Conservation (phyloP, 2,888 invertebrate species). For the Sarcophaga subvicina region DNA sequence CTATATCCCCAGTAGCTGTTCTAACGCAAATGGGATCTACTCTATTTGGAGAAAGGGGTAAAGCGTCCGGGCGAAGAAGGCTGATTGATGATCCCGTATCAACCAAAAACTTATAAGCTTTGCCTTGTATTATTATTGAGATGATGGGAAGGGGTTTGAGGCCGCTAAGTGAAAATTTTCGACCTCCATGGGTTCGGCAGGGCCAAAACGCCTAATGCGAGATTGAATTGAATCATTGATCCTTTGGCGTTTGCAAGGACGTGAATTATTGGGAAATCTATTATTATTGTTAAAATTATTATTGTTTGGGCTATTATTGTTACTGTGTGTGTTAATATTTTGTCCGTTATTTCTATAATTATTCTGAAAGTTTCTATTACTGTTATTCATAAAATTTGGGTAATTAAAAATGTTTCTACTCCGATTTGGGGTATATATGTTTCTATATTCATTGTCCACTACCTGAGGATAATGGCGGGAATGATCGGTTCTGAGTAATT, state of each 20-base stretch:
- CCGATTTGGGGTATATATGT: background rate
- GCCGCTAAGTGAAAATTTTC: background rate
- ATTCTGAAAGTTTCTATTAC: background rate
- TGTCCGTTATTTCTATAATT: no score
- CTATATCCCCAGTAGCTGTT: background rate
- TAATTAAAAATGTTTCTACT: no score
- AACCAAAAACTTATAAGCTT: background rate
- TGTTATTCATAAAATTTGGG: no score
- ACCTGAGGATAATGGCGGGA: background rate
- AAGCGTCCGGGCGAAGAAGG: background rate
- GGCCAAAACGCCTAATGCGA: conserved; percentile 6
- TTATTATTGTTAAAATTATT: no score
- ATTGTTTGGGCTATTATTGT: no score
- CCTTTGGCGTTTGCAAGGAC: background rate
- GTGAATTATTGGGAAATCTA: background rate
- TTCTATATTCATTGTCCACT: background rate
- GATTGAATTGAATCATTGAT: conserved; percentile 1
- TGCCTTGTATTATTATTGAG: background rate
- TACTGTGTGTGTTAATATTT: no score
- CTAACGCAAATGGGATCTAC: background rate
- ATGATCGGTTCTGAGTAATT: background rate
- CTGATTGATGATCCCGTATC: conserved; percentile 1
- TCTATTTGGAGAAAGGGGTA: background rate
- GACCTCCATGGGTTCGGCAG: background rate
- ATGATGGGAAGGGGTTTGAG: background rate